Evolutionary conservation across 1,140 invertebrate genomes (phyloP).

Genomic region (Zophobas atratus): DNA sequence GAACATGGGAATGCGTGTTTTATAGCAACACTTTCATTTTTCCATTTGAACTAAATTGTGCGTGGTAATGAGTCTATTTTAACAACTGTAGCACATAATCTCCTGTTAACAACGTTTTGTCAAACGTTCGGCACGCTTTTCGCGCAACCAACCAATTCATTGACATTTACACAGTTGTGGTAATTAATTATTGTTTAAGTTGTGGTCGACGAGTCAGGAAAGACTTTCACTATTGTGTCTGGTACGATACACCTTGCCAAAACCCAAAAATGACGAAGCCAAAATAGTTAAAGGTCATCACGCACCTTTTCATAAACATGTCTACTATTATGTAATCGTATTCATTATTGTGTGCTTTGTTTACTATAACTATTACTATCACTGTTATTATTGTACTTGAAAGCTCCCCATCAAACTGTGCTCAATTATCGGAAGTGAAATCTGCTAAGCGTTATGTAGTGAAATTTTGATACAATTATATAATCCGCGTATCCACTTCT

Average conservation of each 20-base stretch:
- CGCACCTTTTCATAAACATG: background rate
- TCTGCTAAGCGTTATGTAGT: constrained; percentile 36
- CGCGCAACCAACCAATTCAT: background rate
- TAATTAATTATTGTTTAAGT: background rate
- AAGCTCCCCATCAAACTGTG: too few relatives aligned
- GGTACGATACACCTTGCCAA: too few relatives aligned
- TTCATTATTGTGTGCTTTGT: background rate
- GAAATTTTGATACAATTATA: constrained; percentile 21
- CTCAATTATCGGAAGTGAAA: constrained; percentile 25
- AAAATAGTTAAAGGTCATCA: background rate
- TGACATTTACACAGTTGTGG: background rate
- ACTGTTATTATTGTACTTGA: too few relatives aligned
- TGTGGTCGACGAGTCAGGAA: background rate
- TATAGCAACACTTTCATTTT: constrained; percentile 2
- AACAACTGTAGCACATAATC: too few relatives aligned
- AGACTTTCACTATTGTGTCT: constrained; percentile 4
- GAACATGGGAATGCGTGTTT: background rate
- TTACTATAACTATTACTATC: background rate
- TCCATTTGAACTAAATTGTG: background rate
- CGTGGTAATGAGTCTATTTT: too few relatives aligned
- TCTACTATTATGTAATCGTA: background rate
- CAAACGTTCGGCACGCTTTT: too few relatives aligned
- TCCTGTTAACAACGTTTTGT: too few relatives aligned
- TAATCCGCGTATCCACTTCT: too few relatives aligned
- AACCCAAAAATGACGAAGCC: background rate